Conservation (phyloP, 1,140 invertebrate genomes). For the Littorina saxatilis region DNA sequence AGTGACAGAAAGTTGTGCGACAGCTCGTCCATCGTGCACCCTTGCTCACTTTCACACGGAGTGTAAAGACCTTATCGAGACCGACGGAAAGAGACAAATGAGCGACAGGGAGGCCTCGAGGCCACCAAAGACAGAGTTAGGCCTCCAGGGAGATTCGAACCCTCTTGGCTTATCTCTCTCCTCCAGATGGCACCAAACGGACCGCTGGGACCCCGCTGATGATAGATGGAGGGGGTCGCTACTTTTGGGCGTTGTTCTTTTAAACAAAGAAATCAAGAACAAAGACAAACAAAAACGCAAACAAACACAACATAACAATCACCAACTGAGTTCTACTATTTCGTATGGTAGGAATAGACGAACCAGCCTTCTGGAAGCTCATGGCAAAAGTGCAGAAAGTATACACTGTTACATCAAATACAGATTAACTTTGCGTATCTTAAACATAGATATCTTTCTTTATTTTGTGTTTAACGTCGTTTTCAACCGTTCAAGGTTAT, state of each 20-base stretch:
- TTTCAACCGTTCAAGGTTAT: too few relatives aligned
- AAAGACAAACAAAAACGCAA: too few relatives aligned
- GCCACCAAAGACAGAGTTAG: neutral
- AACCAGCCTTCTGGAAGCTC: too few relatives aligned
- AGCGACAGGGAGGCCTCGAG: neutral
- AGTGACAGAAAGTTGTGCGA: neutral
- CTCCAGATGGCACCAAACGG: neutral
- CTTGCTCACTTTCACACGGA: neutral
- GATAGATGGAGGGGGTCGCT: neutral
- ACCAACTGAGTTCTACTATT: neutral
- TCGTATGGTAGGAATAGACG: neutral
- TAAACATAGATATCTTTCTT: too few relatives aligned
- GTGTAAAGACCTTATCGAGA: neutral
- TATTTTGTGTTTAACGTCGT: too few relatives aligned
- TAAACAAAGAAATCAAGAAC: neutral
- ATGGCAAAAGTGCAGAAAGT: too few relatives aligned
- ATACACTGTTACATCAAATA: too few relatives aligned
- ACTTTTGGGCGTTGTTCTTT: neutral
- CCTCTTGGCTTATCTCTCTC: neutral
- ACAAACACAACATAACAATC: neutral
- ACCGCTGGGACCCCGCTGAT: neutral
- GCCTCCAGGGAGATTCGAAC: neutral
- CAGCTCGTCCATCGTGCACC: neutral
- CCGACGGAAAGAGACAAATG: neutral
- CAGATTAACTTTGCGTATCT: too few relatives aligned